A percentile compares a stretch with the other conserved stretches of the same genome.
Evolutionary conservation across 2,888 invertebrate genomes (phyloP).

Genomic region (Abscondita cerata): DNA sequence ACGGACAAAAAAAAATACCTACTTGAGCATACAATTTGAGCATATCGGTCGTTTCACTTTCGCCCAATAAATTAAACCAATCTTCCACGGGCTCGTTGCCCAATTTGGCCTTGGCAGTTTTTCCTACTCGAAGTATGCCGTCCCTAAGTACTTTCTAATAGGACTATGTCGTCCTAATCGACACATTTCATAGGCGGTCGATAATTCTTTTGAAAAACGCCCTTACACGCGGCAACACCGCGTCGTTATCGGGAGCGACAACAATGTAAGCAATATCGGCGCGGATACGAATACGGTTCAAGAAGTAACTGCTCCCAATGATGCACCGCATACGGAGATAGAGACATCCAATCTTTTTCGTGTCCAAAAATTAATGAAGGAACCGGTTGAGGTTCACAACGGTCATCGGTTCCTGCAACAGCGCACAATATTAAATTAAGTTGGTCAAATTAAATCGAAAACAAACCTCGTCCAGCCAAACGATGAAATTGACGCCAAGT

Average conservation of each 20-base stretch:
- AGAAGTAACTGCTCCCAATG: conserved; percentile 98
- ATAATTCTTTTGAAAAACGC: conserved; percentile 93
- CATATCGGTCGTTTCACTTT: conserved; percentile 81
- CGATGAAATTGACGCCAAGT: conserved; percentile 99
- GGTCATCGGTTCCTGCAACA: conserved; percentile 78
- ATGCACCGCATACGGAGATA: conserved; percentile 92
- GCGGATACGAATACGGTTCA: conserved; percentile 94
- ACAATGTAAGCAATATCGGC: conserved; percentile 96
- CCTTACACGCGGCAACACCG: conserved; percentile 77
- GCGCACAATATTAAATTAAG: background rate
- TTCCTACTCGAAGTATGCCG: conserved; percentile 86
- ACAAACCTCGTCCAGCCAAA: conserved; percentile 80
- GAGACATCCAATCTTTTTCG: conserved; percentile 93
- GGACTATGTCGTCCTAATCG: conserved; percentile 93
- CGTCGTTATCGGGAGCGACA: conserved; percentile 91
- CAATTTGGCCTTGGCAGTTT: conserved; percentile 67
- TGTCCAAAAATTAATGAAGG: conserved; percentile 93
- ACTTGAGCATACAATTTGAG: conserved; percentile 87
- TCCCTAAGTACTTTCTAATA: conserved; percentile 84
- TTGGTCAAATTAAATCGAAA: background rate
- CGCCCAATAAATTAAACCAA: conserved; percentile 86
- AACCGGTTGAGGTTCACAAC: conserved; percentile 96
- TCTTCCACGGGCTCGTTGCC: conserved; percentile 77
- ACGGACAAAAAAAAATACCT: no score
- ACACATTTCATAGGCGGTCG: conserved; percentile 93